These are phyloP conservation scores for Fabriciana adippe DNA, from an alignment of 2,888 invertebrate species.

Conservation along the genomic window DNA sequence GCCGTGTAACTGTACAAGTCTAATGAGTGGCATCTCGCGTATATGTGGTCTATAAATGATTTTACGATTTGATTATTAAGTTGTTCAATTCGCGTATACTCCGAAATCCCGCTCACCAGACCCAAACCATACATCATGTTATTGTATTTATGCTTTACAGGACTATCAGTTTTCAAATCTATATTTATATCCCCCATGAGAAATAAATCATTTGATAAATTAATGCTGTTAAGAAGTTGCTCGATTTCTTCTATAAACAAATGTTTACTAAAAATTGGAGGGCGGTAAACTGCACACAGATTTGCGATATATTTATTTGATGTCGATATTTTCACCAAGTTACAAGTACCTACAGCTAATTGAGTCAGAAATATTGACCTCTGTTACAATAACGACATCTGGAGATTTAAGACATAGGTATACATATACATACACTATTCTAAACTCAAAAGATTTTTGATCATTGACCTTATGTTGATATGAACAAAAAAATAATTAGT, in stretches of 20 bases:
- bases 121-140: conserved; percentile 12
- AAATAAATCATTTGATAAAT: no score
- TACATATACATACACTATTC: conserved; percentile 18
- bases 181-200: conserved; percentile 1
- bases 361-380: no score
- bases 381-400: conserved; percentile 13
- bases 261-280: conserved; percentile 12
- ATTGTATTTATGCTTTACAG: conserved; percentile 17
- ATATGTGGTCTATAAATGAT: conserved; percentile 20
- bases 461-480: not conserved
- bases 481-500: not conserved
- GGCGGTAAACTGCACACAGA: conserved; percentile 19
- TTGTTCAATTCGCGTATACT: conserved; percentile 9
- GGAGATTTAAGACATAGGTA: not conserved
- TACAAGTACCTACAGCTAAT: conserved; percentile 8
- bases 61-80: conserved; percentile 2
- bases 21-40: conserved; percentile 9
- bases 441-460: conserved; percentile 5
- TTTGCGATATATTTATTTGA: conserved; percentile 7
- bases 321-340: not conserved
- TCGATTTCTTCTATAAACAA: conserved; percentile 15
- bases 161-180: conserved; percentile 10
- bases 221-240: conserved; percentile 4
- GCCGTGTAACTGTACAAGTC: not conserved
- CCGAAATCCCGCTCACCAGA: not conserved